phyloP scores from a whole-genome alignment of 1,140 invertebrate genomes.

The Cephus cinctus region DNA sequence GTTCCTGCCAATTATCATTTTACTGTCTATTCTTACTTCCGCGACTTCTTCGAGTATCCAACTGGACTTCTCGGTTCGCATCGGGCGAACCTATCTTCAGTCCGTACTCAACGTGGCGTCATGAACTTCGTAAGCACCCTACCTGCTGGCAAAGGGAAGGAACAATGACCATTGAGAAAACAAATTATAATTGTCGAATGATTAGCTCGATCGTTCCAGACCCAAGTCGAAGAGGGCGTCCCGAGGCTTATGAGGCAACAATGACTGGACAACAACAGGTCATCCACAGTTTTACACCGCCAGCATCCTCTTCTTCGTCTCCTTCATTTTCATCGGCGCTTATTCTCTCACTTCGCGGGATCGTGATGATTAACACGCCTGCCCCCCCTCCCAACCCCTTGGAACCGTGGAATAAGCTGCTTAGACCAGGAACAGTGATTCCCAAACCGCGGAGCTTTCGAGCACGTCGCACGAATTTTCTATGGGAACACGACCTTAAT shows the following conservation, averaged over 20 bases:
- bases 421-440: neutral
- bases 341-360: slow-evolving; percentile 5
- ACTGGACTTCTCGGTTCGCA: no score
- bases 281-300: no score
- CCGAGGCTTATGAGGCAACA: slow-evolving; percentile 38
- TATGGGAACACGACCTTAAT: no score
- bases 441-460: neutral
- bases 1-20: no score
- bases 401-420: slow-evolving; percentile 3
- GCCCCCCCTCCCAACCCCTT: slow-evolving; percentile 13
- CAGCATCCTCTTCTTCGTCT: neutral
- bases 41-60: no score
- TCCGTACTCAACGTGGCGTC: no score
- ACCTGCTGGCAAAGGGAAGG: no score
- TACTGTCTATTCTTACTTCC: no score
- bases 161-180: slow-evolving; percentile 38
- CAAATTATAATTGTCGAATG: slow-evolving; percentile 41
- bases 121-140: no score
- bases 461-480: no score
- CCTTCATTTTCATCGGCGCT: slow-evolving; percentile 2
- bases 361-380: slow-evolving; percentile 32
- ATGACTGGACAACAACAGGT: slow-evolving; percentile 36
- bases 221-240: slow-evolving; percentile 30
- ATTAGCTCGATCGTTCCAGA: slow-evolving; percentile 38
- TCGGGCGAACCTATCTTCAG: no score